A percentile compares a stretch with the other conserved stretches of the same genome.
phyloP scores from a whole-genome alignment of 64 coral and sea anemone species.

The Acropora tenuis region DNA sequence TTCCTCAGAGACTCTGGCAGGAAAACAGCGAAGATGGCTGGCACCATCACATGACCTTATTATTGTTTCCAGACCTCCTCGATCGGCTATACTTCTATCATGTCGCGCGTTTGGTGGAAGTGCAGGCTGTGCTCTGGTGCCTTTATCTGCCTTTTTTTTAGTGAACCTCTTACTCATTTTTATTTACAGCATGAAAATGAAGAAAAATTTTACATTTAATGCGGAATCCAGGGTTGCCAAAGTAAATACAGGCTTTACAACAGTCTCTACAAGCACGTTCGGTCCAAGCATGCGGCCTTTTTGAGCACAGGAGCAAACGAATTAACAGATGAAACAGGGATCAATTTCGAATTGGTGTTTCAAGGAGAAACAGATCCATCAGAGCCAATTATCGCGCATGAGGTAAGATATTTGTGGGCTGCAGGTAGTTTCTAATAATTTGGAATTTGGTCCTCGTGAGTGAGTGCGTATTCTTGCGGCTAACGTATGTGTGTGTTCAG shows the following conservation, averaged over 20 bases:
- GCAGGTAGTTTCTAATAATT: not conserved
- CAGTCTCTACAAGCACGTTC: slow-evolving; percentile 6
- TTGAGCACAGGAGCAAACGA: not conserved
- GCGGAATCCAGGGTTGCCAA: slow-evolving; percentile 7
- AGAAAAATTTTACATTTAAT: not conserved
- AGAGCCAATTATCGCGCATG: not conserved
- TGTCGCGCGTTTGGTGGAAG: not conserved
- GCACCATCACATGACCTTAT: not conserved
- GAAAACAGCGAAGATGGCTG: not conserved
- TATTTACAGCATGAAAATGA: not conserved
- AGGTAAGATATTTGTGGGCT: not conserved
- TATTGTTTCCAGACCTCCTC: not conserved
- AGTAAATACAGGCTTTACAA: not conserved
- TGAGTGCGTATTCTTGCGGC: too few relatives aligned
- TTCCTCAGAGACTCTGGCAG: not conserved
- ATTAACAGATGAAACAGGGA: not conserved
- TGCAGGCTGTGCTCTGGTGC: not conserved
- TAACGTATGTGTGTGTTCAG: too few relatives aligned
- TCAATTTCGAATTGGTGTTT: not conserved
- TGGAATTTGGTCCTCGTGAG: too few relatives aligned
- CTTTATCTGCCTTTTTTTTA: slow-evolving; percentile 23
- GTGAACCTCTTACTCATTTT: slow-evolving; percentile 13
- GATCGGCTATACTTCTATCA: not conserved
- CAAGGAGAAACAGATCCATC: not conserved
- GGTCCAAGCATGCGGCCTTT: not conserved